Base-by-base conservation (phyloP, 2,797 vertebrate genomes). In the Myotis daubentonii region DNA sequence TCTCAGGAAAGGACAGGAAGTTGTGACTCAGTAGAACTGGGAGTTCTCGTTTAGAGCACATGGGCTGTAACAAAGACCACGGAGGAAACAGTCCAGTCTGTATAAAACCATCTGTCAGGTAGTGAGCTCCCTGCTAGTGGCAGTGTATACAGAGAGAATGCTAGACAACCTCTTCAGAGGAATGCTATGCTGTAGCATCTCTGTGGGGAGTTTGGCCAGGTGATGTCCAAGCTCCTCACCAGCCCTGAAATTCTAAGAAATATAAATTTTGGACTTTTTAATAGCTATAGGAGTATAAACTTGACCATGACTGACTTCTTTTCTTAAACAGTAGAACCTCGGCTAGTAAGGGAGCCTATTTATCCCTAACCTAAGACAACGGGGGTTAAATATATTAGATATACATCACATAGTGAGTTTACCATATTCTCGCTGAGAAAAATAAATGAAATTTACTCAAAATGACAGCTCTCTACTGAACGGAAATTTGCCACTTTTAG, bases 401-500 rank as follows among this genome's bases (percentile, higher is more conserved):
- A 25, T 16, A n/a, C 9, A 25, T 78, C 74, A 38, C 8, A 36
- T 11, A 87, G 70, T 28, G 9, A 88, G 49, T 62, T 53, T 94
- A n/a, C 36, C 22, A 6, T 78, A 60, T n/a, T 76, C 30, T 87
- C 36, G 23, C 25, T 74, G 20, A 57, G 38, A 51, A 68, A 70
- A 81, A 83, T 36, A 91, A 93, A 92, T 78, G 85, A 94, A 93
- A 91, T 87, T 23, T 80, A 38, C 11, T 30, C n/a, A 68, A 91
- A 36, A 80, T 78, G 78, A 86, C 92, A 94, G 62, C 66, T 36
- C 81, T 82, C 68, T 88, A 60, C 75, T 16, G 47, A 94, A 93
- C 0, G 47, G 92, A 96, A 96, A 97, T 47, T 96, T 96, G 89
- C 88, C 92, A 66, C 96, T 96, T 97, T 97, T 96, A 96, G 91